Conservation (phyloP, 2,797 vertebrate species). For the Sebastes matsubarae region DNA sequence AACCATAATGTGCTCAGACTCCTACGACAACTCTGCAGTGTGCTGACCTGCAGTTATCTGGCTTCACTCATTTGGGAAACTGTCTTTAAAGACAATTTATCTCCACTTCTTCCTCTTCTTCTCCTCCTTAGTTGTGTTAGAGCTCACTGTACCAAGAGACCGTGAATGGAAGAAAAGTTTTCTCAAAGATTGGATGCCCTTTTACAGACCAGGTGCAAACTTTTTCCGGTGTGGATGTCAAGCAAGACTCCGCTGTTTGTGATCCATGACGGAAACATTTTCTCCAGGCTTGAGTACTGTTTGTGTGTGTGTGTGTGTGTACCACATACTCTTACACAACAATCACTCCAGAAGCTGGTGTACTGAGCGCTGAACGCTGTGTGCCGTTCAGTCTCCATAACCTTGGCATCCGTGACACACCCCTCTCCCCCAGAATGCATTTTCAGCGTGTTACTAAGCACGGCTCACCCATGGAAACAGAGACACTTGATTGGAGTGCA, state of each 20-base stretch:
- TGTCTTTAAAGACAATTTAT: slow-evolving; percentile 1
- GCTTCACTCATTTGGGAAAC: neutral
- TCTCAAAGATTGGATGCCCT: neutral
- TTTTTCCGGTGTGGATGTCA: neutral
- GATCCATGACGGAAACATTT: slow-evolving; percentile 38
- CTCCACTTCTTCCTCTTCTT: neutral
- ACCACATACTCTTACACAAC: slow-evolving; percentile 61
- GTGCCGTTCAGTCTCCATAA: slow-evolving; percentile 47
- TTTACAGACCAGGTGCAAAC: neutral
- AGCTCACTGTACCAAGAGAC: neutral
- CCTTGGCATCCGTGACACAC: slow-evolving; percentile 57
- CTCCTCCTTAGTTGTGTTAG: neutral
- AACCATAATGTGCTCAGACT: slow-evolving; percentile 9
- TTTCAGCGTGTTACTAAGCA: slow-evolving; percentile 54
- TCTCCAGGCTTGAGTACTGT: neutral
- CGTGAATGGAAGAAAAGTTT: neutral
- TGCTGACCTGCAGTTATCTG: slow-evolving; percentile 23
- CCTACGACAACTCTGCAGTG: neutral
- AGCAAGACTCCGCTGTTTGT: slow-evolving; percentile 1
- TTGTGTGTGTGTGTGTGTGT: neutral
- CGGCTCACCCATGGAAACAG: slow-evolving; percentile 64
- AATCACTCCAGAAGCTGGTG: slow-evolving; percentile 30
- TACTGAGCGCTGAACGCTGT: slow-evolving; percentile 27
- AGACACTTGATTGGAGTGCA: slow-evolving; percentile 75
- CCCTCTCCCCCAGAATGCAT: slow-evolving; percentile 71